A percentile compares a stretch with the other conserved stretches of the same genome.
Evolutionary conservation across 2,797 vertebrate genomes (phyloP).

Genomic region (Ambastaia sidthimunki): DNA sequence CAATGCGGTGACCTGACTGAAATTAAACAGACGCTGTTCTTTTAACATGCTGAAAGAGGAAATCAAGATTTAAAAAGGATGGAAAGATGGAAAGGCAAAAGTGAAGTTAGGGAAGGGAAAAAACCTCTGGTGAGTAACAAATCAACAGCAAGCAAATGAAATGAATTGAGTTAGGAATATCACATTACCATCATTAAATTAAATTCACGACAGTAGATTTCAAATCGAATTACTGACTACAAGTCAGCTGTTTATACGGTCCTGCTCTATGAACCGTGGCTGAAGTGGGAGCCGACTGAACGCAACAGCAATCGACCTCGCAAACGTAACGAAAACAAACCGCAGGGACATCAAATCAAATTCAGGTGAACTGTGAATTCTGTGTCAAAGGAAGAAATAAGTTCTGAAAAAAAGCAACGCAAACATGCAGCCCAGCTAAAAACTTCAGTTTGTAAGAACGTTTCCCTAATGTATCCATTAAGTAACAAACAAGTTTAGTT

Average conservation of each 20-base stretch:
- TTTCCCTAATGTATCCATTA: too few species aligned
- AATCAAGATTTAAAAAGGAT: constrained; percentile 59
- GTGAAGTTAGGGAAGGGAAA: constrained; percentile 54
- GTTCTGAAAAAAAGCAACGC: background rate
- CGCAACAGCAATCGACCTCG: constrained; percentile 52
- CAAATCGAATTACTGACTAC: constrained; percentile 71
- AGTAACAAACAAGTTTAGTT: too few species aligned
- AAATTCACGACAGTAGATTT: constrained; percentile 73
- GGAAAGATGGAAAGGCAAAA: constrained; percentile 42
- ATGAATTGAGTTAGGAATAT: constrained; percentile 77
- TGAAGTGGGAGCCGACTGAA: constrained; percentile 49
- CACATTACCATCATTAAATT: constrained; percentile 77
- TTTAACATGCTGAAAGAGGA: constrained; percentile 60
- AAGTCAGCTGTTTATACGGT: constrained; percentile 70
- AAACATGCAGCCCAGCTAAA: constrained; percentile 5
- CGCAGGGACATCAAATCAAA: constrained; percentile 9
- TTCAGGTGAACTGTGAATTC: constrained; percentile 35
- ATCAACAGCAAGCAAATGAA: constrained; percentile 74
- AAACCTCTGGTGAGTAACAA: constrained; percentile 68
- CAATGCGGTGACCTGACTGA: background rate
- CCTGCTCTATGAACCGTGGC: constrained; percentile 61
- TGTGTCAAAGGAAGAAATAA: background rate
- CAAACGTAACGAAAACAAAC: constrained; percentile 60
- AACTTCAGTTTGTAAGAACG: too few species aligned
- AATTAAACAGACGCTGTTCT: constrained; percentile 51